Percentiles rank a stretch among this genome's conserved stretches.
phyloP scores from a whole-genome alignment of 2,888 invertebrate genomes.

The Tetragonula carbonaria region DNA sequence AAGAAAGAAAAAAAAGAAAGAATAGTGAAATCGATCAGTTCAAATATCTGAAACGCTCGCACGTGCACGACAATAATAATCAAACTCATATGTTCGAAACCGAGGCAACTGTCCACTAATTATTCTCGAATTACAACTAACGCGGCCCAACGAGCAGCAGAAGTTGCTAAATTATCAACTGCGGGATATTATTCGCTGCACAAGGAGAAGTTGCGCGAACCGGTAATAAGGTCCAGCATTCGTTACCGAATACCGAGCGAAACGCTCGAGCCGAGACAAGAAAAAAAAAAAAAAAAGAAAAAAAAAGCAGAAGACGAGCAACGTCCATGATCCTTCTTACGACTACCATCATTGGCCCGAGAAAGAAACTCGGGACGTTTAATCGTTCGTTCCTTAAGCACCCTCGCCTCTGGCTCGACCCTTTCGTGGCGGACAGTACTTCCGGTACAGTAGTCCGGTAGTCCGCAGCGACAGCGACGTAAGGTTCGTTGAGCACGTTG shows the following conservation, averaged over 20 bases:
- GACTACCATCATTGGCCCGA: not conserved
- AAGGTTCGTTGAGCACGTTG: slow-evolving; percentile 66
- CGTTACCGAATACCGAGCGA: not conserved
- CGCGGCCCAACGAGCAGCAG: not conserved
- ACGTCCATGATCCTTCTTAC: slow-evolving; percentile 1
- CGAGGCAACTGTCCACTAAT: not conserved
- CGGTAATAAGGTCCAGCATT: not conserved
- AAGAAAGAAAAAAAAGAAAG: no score
- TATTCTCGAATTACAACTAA: not conserved
- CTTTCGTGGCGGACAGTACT: not conserved
- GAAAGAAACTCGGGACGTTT: not conserved
- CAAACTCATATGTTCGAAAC: not conserved
- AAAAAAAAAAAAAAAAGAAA: no score
- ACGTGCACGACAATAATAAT: not conserved
- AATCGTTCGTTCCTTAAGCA: slow-evolving; percentile 34
- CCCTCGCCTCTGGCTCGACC: slow-evolving; percentile 7
- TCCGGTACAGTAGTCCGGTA: slow-evolving; percentile 1
- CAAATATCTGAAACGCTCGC: not conserved
- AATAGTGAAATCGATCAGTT: not conserved
- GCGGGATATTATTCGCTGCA: not conserved
- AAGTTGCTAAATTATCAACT: not conserved
- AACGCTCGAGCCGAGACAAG: not conserved
- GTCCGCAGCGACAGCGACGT: slow-evolving; percentile 27
- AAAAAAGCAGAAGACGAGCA: not conserved
- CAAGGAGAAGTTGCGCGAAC: not conserved